Evolutionary conservation across 2,888 invertebrate genomes (phyloP).

Genomic region (Sinopyrophorus schimmeli): DNA sequence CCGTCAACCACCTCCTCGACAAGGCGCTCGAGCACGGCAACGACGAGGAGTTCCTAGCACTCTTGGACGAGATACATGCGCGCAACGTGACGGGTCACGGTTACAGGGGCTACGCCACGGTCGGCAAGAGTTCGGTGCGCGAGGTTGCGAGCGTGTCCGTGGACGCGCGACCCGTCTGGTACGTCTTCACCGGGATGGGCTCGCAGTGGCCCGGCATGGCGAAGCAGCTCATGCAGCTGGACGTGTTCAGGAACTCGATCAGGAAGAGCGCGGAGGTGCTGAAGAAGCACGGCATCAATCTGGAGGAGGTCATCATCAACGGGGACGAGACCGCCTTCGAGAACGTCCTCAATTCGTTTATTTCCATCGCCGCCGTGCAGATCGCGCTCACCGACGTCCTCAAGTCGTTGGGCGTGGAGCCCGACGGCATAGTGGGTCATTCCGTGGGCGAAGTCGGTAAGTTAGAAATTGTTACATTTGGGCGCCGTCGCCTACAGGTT

Average conservation of each 20-base stretch:
- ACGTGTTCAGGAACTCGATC: constrained; percentile 79
- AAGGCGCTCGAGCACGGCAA: constrained; percentile 61
- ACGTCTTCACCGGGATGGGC: constrained; percentile 97
- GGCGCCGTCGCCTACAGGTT: no score
- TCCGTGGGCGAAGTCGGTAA: constrained; percentile 86
- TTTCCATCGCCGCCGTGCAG: constrained; percentile 94
- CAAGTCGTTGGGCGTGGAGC: constrained; percentile 71
- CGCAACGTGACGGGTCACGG: constrained; percentile 74
- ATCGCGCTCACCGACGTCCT: constrained; percentile 93
- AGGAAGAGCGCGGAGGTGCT: constrained; percentile 75
- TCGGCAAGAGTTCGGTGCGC: constrained; percentile 60
- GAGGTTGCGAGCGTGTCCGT: constrained; percentile 57
- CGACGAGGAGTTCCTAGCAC: constrained; percentile 75
- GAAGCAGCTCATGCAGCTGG: constrained; percentile 79
- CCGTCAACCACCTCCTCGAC: constrained; percentile 68
- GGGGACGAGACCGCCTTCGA: constrained; percentile 79
- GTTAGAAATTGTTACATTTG: constrained; percentile 10
- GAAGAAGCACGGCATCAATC: constrained; percentile 77
- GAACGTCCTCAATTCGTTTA: constrained; percentile 86
- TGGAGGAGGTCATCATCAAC: constrained; percentile 77
- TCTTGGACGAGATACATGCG: constrained; percentile 75
- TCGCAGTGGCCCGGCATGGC: constrained; percentile 98
- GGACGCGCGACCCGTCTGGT: constrained; percentile 86
- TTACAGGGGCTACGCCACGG: constrained; percentile 79
- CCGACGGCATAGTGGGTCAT: constrained; percentile 96